Conservation (phyloP, 2,113 vertebrate species). For the Cryptomyrus ogoouensis region DNA sequence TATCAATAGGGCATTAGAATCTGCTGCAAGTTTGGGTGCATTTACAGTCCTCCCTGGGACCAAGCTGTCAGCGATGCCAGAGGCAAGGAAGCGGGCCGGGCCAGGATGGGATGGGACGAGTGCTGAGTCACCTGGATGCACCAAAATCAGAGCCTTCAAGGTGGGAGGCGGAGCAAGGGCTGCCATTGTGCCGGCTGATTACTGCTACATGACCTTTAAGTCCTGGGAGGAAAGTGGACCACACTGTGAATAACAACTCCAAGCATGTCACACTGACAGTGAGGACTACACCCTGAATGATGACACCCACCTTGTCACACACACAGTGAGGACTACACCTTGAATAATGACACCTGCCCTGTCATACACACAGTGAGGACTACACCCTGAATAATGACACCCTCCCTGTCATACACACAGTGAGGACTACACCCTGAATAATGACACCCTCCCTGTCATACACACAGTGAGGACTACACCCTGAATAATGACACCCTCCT, state of each 20-base stretch:
- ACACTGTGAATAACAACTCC: neutral
- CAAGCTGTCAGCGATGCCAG: neutral
- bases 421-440: neutral
- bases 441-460: neutral
- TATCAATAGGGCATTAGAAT: neutral
- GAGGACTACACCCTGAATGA: neutral
- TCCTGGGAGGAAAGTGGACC: neutral
- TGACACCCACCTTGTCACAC: neutral
- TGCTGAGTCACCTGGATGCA: slow-evolving; percentile 51
- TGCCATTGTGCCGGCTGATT: slow-evolving; percentile 28
- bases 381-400: neutral
- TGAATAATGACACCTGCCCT: neutral
- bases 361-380: neutral
- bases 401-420: neutral
- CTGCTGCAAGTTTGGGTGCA: neutral
- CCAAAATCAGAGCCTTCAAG: slow-evolving; percentile 41
- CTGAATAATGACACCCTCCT: neutral
- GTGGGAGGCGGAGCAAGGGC: slow-evolving; percentile 22
- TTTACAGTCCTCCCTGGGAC: neutral
- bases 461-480: neutral
- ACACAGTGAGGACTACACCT: neutral
- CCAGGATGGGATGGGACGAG: neutral
- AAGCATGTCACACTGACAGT: neutral
- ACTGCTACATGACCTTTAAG: slow-evolving; percentile 40
- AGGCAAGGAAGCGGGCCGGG: neutral